These are phyloP conservation scores for Dione juno DNA, from an alignment of 2,888 invertebrate genomes.

Conservation along the genomic window DNA sequence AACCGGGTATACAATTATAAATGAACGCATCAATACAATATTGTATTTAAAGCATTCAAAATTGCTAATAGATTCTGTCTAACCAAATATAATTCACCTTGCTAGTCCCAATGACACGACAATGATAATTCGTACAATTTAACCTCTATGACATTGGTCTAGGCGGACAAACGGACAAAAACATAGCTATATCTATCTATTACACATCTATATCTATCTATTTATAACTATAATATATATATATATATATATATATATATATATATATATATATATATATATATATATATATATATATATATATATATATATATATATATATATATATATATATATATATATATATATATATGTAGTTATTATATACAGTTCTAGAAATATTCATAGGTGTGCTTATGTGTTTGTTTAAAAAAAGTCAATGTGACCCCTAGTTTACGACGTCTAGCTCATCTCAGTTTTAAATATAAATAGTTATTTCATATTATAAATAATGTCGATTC, in stretches of 20 bases:
- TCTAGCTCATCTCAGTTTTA: conserved; percentile 14
- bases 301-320: too few relatives aligned
- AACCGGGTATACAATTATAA: neutral
- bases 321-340: too few relatives aligned
- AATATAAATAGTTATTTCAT: too few relatives aligned
- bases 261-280: too few relatives aligned
- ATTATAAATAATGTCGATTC: too few relatives aligned
- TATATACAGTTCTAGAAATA: too few relatives aligned
- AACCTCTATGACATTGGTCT: conserved; percentile 49
- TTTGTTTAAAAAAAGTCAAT: conserved; percentile 11
- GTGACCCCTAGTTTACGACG: conserved; percentile 21
- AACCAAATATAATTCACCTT: conserved; percentile 47
- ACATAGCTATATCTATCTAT: conserved; percentile 21
- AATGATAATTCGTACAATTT: conserved; percentile 46
- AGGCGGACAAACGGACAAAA: conserved; percentile 48
- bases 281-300: too few relatives aligned
- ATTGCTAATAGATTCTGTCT: conserved; percentile 33
- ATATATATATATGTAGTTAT: too few relatives aligned
- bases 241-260: neutral
- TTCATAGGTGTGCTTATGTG: too few relatives aligned
- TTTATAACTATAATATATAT: too few relatives aligned
- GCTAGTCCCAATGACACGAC: conserved; percentile 45
- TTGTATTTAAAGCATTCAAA: conserved; percentile 20
- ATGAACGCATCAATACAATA: neutral
- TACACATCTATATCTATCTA: conserved; percentile 11